Evolutionary conservation across 2,888 invertebrate genomes (phyloP).

Genomic region (Drosophila meridionalis): DNA sequence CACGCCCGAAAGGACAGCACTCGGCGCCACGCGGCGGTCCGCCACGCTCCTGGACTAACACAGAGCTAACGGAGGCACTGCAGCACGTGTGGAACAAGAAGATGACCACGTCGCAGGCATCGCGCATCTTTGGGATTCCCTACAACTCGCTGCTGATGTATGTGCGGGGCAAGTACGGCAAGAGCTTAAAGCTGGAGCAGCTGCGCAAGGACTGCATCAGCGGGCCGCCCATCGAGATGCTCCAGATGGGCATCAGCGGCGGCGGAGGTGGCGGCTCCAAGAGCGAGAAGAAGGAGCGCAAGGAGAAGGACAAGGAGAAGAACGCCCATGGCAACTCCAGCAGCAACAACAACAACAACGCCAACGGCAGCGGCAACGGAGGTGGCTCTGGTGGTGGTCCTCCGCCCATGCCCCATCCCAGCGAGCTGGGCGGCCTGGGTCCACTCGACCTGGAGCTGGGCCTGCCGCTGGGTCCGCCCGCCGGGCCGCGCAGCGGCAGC

Average conservation of each 20-base stretch:
- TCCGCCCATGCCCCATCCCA: constrained; percentile 56
- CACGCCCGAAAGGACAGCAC: constrained; percentile 95
- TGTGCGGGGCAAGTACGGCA: constrained; percentile 96
- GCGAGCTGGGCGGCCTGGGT: constrained; percentile 58
- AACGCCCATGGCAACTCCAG: constrained; percentile 26
- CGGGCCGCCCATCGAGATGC: constrained; percentile 90
- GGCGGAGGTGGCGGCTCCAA: constrained; percentile 63
- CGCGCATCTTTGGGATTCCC: constrained; percentile 95
- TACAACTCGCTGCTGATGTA: constrained; percentile 97
- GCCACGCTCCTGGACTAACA: constrained; percentile 96
- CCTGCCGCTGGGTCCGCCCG: constrained; percentile 63
- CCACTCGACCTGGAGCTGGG: constrained; percentile 73
- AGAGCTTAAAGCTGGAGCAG: constrained; percentile 94
- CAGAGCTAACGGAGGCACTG: constrained; percentile 94
- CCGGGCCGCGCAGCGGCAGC: constrained; percentile 88
- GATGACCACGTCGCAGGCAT: constrained; percentile 97
- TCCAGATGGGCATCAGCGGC: constrained; percentile 87
- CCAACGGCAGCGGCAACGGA: constrained; percentile 12
- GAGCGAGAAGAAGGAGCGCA: constrained; percentile 76
- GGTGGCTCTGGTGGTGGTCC: constrained; percentile 42
- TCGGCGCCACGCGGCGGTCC: constrained; percentile 96
- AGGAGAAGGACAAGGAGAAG: constrained; percentile 75
- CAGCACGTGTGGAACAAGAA: constrained; percentile 98
- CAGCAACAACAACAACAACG: constrained; percentile 28
- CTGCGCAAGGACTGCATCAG: constrained; percentile 95